Percentiles rank a stretch among this genome's conserved stretches.
These are phyloP conservation scores for Scolopax rusticola DNA, from an alignment of 2,797 vertebrate species.

Conservation along the genomic window DNA sequence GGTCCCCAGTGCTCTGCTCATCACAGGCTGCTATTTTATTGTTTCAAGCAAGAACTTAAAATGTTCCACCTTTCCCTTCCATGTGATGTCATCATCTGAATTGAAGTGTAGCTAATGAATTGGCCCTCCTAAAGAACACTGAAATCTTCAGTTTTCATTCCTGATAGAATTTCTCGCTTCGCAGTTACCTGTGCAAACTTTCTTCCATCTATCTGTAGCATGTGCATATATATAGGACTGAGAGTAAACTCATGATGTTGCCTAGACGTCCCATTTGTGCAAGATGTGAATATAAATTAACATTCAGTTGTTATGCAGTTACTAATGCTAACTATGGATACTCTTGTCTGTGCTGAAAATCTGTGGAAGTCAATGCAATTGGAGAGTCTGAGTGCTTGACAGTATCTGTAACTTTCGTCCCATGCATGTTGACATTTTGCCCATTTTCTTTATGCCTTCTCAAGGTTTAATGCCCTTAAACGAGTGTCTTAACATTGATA, in stretches of 20 bases:
- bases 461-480: background rate
- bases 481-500: background rate
- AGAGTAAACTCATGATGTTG: background rate
- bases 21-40: background rate
- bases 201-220: background rate
- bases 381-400: background rate
- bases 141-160: background rate
- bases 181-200: background rate
- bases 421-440: background rate
- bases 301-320: background rate
- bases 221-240: rapidly evolving
- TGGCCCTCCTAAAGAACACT: background rate
- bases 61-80: background rate
- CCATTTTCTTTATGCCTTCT: background rate
- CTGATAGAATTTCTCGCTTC: background rate
- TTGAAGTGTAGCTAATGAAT: background rate
- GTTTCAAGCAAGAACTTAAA: background rate
- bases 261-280: background rate
- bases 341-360: background rate
- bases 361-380: background rate
- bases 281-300: background rate
- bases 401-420: background rate
- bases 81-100: background rate
- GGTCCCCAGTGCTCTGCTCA: background rate
- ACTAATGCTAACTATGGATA: background rate